A percentile compares a stretch with the other conserved stretches of the same genome.
Evolutionary conservation across 2,113 vertebrate genomes (phyloP).

Genomic region (Lamprotornis superbus): DNA sequence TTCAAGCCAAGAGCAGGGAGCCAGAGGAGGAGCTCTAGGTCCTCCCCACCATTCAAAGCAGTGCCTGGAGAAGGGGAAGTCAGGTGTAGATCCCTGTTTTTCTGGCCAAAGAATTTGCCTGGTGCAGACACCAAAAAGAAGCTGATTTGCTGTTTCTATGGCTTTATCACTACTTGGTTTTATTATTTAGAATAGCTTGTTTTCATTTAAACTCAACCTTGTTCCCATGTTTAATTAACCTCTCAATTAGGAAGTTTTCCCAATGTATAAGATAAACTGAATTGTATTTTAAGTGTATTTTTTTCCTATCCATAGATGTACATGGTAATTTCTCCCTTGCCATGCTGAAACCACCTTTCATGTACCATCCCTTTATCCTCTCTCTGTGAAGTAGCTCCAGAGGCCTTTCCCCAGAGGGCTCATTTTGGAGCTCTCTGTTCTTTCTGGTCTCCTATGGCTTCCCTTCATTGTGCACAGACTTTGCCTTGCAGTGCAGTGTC

Average conservation of each 20-base stretch:
- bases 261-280: background rate
- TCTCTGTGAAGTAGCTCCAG: background rate
- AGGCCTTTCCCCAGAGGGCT: background rate
- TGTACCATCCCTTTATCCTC: background rate
- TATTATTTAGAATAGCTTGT: background rate
- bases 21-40: background rate
- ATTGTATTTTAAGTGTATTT: background rate
- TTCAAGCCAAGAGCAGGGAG: background rate
- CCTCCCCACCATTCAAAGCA: background rate
- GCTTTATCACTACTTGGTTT: background rate
- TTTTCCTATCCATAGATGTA: background rate
- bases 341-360: background rate
- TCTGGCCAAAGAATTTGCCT: background rate
- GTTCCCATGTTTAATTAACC: background rate
- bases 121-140: background rate
- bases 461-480: background rate
- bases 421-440: background rate
- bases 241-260: background rate
- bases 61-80: background rate
- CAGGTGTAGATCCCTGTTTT: background rate
- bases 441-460: background rate
- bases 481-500: background rate
- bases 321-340: background rate
- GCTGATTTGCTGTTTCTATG: background rate
- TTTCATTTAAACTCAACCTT: background rate